Evolutionary conservation across 2,888 invertebrate species (phyloP), one percentile per base, ranked within the genome.

Genomic region (Limnephilus auricula): DNA sequence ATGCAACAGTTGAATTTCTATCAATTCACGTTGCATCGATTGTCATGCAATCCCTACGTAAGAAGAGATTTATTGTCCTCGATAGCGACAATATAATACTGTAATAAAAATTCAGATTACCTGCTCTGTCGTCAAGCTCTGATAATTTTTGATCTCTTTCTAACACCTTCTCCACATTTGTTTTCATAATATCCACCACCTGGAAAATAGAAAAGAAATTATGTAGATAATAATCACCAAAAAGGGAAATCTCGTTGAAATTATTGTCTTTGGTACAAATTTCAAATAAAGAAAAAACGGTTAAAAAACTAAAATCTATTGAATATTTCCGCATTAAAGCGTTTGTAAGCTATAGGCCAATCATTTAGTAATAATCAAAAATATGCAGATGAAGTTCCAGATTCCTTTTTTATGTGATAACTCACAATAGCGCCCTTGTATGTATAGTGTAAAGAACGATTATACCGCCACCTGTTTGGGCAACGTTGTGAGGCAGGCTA

Each of bases 111-210:
- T 34, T 37, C 13, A 79, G 13, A 37, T 94, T 93, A 96, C 96
- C 96, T 94, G 99, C 99, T 96, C 99, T 97, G 95, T 99, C 98
- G 95, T 99, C 99, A 92, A 99, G 96, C 95, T 99, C 99, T 80
- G 99, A 99, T 91, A 99, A 97, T 95, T 99, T 99, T 95, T 98
- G 98, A 97, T 99, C 99, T 95, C 99, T 96, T 95, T 99, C 99
- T 94, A 99, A 95, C 65, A 99, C 99, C 95, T 99, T 99, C 95
- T 99, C 99, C 88, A 99, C 99, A 95, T 99, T 99, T 93, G 98
- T 98, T 95, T 98, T 97, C 99, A 99, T 99, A 94, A 99, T 99
- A 94, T 98, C 98, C 93, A 98, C 98, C 94, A 98, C 98, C 97
- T 98, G 94, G 45, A 94, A 94, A 32, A 50, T 10, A 30, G 37